Percentiles rank a stretch among this genome's conserved stretches.
Evolutionary conservation across 1,140 invertebrate species (phyloP).

Genomic region (Cydia pomonella): DNA sequence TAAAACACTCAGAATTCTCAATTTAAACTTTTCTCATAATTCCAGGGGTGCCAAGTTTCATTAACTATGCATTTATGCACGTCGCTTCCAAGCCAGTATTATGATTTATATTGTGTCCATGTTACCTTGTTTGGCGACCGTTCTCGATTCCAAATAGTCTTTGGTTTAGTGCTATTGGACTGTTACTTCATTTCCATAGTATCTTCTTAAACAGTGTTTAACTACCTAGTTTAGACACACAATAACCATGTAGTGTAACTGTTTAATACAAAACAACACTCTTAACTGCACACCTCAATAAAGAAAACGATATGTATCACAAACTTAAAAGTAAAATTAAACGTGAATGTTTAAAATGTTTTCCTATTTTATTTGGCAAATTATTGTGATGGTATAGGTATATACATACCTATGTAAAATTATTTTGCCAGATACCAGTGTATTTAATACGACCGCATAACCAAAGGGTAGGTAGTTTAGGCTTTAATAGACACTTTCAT

Average conservation of each 20-base stretch:
- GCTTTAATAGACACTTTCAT: too few species aligned
- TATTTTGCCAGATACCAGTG: too few species aligned
- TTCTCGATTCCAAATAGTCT: constrained; percentile 43
- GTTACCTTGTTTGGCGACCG: constrained; percentile 49
- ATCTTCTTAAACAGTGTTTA: constrained; percentile 52
- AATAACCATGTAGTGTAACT: not conserved
- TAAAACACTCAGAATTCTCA: not conserved
- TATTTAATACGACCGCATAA: too few species aligned
- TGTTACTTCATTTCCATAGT: constrained; percentile 52
- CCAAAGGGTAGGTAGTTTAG: too few species aligned
- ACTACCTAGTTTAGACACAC: constrained; percentile 31
- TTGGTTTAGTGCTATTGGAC: constrained; percentile 53
- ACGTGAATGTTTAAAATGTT: too few species aligned
- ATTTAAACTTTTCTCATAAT: constrained; percentile 28
- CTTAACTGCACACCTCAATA: too few species aligned
- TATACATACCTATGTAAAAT: too few species aligned
- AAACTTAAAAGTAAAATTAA: too few species aligned
- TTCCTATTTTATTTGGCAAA: too few species aligned
- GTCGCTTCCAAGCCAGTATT: constrained; percentile 30
- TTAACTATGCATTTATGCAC: constrained; percentile 33
- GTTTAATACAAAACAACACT: not conserved
- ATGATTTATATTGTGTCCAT: constrained; percentile 50
- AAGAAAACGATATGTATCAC: too few species aligned
- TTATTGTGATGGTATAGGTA: too few species aligned
- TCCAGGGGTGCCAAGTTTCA: constrained; percentile 18